These are phyloP conservation scores for Tympanoctomys barrerae DNA, from an alignment of 2,797 vertebrate species.

Conservation along the genomic window DNA sequence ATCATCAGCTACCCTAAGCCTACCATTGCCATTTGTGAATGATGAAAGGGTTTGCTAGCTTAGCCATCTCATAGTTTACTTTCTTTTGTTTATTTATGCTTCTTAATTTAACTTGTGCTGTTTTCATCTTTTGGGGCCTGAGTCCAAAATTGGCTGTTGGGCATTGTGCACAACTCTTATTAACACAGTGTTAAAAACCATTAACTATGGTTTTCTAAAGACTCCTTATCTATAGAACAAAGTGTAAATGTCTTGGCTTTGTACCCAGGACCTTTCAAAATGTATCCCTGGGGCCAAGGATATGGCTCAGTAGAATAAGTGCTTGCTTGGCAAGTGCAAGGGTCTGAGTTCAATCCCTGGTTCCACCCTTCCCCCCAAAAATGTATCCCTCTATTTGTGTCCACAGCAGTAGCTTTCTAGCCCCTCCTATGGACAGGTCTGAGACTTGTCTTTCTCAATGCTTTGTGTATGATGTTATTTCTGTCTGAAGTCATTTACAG, in stretches of 20 bases:
- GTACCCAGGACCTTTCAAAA: not conserved
- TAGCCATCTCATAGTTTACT: not conserved
- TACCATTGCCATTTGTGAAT: not conserved
- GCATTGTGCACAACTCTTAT: not conserved
- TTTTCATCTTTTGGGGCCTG: not conserved
- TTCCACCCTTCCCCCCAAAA: not conserved
- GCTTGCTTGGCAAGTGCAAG: too few relatives aligned
- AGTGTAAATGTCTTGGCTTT: constrained; percentile 3
- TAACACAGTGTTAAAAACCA: constrained; percentile 45
- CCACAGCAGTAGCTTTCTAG: not conserved
- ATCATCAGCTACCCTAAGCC: not conserved
- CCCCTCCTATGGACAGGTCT: not conserved
- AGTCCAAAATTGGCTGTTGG: not conserved
- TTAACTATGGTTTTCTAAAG: not conserved
- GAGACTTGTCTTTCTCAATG: not conserved
- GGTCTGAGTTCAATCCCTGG: too few relatives aligned
- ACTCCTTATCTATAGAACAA: not conserved
- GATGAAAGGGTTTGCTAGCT: not conserved
- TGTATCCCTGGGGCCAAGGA: not conserved
- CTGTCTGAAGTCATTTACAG: constrained; percentile 12
- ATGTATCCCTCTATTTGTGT: not conserved
- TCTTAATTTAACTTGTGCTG: not conserved
- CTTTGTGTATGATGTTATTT: constrained; percentile 1
- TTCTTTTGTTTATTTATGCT: not conserved
- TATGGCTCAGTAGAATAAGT: too few relatives aligned